A percentile compares a stretch with the other conserved stretches of the same genome.
Conservation (phyloP, 2,113 vertebrate species). For the Anthoscopus minutus region DNA sequence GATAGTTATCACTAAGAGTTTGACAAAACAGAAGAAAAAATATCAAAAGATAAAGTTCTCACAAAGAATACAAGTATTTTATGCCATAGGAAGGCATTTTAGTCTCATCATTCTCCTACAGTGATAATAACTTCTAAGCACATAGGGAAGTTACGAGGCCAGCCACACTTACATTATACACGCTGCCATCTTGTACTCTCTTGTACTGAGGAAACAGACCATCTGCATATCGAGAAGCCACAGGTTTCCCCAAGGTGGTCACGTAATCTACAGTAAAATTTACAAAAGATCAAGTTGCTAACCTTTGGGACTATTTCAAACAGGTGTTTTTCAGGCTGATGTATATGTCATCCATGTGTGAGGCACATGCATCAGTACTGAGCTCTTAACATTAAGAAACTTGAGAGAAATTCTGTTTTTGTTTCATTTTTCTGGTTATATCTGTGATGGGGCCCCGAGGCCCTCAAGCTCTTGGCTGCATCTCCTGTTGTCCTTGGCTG, state of each 20-base stretch:
- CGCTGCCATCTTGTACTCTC: slow-evolving; percentile 54
- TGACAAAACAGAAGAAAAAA: not conserved
- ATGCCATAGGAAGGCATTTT: not conserved
- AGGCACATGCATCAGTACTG: not conserved
- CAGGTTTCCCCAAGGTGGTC: slow-evolving; percentile 68
- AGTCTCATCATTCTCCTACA: not conserved
- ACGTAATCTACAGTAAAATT: slow-evolving; percentile 72
- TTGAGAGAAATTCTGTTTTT: not conserved
- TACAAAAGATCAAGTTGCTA: not conserved
- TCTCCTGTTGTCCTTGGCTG: not conserved
- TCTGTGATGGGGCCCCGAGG: not conserved
- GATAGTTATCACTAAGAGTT: not conserved
- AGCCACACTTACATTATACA: slow-evolving; percentile 75
- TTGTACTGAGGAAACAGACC: slow-evolving; percentile 72
- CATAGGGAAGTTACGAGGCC: not conserved
- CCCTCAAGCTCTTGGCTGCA: not conserved
- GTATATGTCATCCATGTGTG: not conserved
- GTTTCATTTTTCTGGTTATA: not conserved
- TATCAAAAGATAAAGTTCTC: not conserved
- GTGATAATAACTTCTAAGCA: not conserved
- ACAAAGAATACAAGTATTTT: not conserved
- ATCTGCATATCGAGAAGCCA: slow-evolving; percentile 76
- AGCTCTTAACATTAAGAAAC: not conserved
- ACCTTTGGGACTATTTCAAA: not conserved
- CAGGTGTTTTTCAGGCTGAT: not conserved